A percentile compares a stretch with the other conserved stretches of the same genome.
phyloP scores from a whole-genome alignment of 2,888 invertebrate species.

The Elysia crispata region DNA sequence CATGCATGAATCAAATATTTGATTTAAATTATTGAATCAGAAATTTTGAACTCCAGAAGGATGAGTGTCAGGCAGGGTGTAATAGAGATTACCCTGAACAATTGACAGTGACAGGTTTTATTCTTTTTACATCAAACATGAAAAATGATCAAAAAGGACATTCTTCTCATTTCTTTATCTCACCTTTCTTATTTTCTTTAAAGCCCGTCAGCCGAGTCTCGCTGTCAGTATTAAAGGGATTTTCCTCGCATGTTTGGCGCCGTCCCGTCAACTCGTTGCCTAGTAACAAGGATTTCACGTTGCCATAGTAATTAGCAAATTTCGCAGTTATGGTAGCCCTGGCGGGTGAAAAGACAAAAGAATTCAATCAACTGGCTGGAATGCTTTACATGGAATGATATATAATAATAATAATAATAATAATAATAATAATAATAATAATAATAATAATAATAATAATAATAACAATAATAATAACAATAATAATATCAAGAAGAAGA shows the following conservation, averaged over 20 bases:
- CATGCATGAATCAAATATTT: no score
- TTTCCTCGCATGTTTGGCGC: constrained; percentile 61
- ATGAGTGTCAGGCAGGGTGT: no score
- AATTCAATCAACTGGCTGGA: neutral
- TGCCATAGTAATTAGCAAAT: constrained; percentile 69
- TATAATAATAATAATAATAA: no score
- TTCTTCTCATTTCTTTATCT: no score
- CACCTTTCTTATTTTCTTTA: constrained; percentile 63
- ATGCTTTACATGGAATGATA: neutral
- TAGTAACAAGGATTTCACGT: constrained; percentile 64
- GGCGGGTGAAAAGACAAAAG: constrained; percentile 40
- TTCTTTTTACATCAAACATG: no score
- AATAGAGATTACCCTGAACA: no score
- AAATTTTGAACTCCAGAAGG: no score
- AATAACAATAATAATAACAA: neutral
- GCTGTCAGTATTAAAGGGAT: constrained; percentile 57
- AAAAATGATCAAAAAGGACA: no score
- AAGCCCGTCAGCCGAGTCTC: constrained; percentile 64
- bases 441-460: neutral
- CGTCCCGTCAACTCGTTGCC: constrained; percentile 67
- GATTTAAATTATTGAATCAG: no score
- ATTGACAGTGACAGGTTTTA: no score
- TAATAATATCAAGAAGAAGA: neutral
- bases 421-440: neutral
- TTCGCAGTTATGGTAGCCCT: constrained; percentile 68